Conservation (phyloP, 2,888 invertebrate genomes). For the Xanthorhoe designata region DNA sequence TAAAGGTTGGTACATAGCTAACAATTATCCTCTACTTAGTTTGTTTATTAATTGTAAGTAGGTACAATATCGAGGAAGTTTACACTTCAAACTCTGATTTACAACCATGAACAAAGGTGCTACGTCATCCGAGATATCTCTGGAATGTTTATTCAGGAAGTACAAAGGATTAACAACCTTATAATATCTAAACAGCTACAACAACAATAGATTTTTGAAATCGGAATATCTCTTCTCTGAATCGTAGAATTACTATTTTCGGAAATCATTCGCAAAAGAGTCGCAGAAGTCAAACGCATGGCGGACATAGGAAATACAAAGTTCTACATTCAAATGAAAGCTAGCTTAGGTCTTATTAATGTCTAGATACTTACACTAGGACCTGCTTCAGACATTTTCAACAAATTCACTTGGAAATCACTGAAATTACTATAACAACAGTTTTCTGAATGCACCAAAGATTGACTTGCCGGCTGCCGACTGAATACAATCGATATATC, state of each 20-base stretch:
- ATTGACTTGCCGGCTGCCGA: neutral
- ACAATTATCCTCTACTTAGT: neutral
- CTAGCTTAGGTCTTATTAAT: too few relatives aligned
- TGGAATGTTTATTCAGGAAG: neutral
- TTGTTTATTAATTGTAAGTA: neutral
- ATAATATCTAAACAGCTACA: neutral
- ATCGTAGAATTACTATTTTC: neutral
- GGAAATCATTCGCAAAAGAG: neutral
- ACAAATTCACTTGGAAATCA: neutral
- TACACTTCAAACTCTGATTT: neutral
- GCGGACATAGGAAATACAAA: too few relatives aligned
- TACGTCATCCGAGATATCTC: neutral
- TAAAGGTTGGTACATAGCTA: too few relatives aligned
- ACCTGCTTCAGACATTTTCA: neutral
- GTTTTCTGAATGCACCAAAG: neutral
- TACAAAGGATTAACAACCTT: neutral
- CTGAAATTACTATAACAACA: neutral
- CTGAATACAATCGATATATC: constrained; percentile 13
- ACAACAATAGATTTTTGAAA: neutral
- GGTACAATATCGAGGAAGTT: neutral
- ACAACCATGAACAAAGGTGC: too few relatives aligned
- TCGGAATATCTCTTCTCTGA: neutral
- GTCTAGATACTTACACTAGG: constrained; percentile 1
- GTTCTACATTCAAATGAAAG: too few relatives aligned
- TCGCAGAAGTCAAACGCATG: too few relatives aligned